Percentiles rank a stretch among this genome's conserved stretches.
These are phyloP conservation scores for Musca vetustissima DNA, from an alignment of 1,140 invertebrate genomes.

Conservation along the genomic window DNA sequence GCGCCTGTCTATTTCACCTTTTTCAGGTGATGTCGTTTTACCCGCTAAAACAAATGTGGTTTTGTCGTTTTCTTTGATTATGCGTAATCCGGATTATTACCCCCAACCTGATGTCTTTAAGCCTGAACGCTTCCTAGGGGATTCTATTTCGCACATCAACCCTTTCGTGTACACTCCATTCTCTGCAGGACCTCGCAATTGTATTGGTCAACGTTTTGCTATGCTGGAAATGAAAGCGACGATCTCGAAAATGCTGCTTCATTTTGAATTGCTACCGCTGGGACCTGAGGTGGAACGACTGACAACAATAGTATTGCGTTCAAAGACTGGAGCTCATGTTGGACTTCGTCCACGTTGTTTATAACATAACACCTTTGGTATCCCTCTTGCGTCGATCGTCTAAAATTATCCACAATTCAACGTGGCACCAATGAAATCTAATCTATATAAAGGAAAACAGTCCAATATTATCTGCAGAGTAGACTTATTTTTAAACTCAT, in stretches of 20 bases:
- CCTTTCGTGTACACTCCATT: slow-evolving; percentile 66
- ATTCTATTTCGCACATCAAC: slow-evolving; percentile 49
- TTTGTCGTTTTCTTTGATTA: slow-evolving; percentile 57
- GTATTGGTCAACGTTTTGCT: slow-evolving; percentile 77
- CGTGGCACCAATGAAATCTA: too few species aligned
- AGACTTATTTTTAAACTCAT: too few species aligned
- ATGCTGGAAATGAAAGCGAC: slow-evolving; percentile 72
- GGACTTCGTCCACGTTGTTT: slow-evolving; percentile 38
- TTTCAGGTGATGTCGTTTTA: slow-evolving; percentile 45
- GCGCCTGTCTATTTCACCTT: background rate
- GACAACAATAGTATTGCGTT: slow-evolving; percentile 45
- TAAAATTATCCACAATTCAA: too few species aligned
- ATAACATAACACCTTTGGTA: too few species aligned
- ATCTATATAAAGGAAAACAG: too few species aligned
- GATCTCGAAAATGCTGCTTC: slow-evolving; percentile 53
- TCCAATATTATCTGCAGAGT: too few species aligned
- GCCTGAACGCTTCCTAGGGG: slow-evolving; percentile 66
- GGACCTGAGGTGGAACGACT: slow-evolving; percentile 38
- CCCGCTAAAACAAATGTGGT: slow-evolving; percentile 52
- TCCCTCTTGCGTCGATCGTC: too few species aligned
- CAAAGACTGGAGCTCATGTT: slow-evolving; percentile 42
- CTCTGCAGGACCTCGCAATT: slow-evolving; percentile 66
- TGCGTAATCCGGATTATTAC: slow-evolving; percentile 60
- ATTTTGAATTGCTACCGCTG: slow-evolving; percentile 49
- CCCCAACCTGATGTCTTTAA: slow-evolving; percentile 64